Percentiles rank a stretch among this genome's conserved stretches.
phyloP scores from a whole-genome alignment of 2,888 invertebrate genomes.

The Axea sp. region DNA sequence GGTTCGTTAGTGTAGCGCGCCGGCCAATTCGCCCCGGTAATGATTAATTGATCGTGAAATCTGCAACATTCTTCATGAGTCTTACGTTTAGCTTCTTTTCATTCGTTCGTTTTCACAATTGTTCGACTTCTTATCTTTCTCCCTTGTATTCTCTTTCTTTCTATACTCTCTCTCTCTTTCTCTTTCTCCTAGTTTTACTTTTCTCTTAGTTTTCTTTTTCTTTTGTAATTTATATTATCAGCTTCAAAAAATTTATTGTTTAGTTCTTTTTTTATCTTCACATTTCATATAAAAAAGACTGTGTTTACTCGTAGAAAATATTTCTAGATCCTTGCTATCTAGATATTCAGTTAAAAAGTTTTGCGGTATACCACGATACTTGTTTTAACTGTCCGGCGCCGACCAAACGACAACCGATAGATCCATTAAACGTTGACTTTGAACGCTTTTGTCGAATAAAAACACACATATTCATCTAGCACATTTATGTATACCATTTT shows the following conservation, averaged over 20 bases:
- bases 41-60: conserved; percentile 50
- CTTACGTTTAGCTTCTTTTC: conserved; percentile 17
- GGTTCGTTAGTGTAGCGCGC: conserved; percentile 51
- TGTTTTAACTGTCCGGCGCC: conserved; percentile 57
- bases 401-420: conserved; percentile 64
- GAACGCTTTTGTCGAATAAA: conserved; percentile 70
- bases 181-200: conserved; percentile 12
- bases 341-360: conserved; percentile 64
- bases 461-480: conserved; percentile 76
- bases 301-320: conserved; percentile 70
- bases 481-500: conserved; percentile 65
- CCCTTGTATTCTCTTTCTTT: conserved; percentile 20
- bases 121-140: conserved; percentile 12
- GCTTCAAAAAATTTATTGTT: conserved; percentile 23
- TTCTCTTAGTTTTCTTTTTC: conserved; percentile 4
- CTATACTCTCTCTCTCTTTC: conserved; percentile 15
- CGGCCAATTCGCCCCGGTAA: conserved; percentile 54
- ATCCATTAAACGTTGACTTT: conserved; percentile 69
- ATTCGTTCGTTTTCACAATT: conserved; percentile 36
- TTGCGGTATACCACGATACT: conserved; percentile 42
- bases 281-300: conserved; percentile 67
- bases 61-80: conserved; percentile 25
- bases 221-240: conserved; percentile 5
- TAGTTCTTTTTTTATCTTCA: neutral
- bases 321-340: conserved; percentile 68